Percentiles rank a stretch among this genome's conserved stretches.
These are phyloP conservation scores for Netelia inedita DNA, from an alignment of 2,888 invertebrate genomes.

Conservation along the genomic window DNA sequence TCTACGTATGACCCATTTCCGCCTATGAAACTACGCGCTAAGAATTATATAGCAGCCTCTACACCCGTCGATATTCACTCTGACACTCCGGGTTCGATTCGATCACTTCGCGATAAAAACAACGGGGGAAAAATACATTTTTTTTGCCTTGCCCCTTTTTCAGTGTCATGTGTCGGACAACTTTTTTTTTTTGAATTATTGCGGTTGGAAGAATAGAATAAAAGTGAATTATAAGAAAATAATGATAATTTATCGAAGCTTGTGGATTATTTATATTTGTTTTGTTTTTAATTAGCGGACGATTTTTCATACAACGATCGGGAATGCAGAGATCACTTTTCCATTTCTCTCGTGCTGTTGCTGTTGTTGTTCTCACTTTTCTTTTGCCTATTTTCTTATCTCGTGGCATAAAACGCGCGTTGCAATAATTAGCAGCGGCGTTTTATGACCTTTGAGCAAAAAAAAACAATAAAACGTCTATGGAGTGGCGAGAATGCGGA, in stretches of 20 bases:
- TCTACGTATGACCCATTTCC: slow-evolving; percentile 66
- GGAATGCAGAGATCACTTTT: too few relatives aligned
- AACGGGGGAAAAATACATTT: not conserved
- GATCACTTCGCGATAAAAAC: not conserved
- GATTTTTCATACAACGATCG: too few relatives aligned
- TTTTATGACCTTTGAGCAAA: slow-evolving; percentile 18
- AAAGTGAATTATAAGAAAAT: too few relatives aligned
- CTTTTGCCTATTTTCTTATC: not conserved
- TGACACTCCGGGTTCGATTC: not conserved
- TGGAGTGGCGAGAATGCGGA: not conserved
- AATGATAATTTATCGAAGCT: too few relatives aligned
- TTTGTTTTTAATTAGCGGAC: too few relatives aligned
- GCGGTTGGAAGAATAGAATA: too few relatives aligned
- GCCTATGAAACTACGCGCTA: slow-evolving; percentile 63
- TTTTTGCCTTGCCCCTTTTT: not conserved
- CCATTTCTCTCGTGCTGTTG: too few relatives aligned
- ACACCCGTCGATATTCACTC: slow-evolving; percentile 6
- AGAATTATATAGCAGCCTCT: slow-evolving; percentile 54
- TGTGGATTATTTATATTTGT: too few relatives aligned
- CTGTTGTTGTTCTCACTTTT: too few relatives aligned
- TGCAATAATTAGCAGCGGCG: not conserved
- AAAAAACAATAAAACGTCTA: not conserved
- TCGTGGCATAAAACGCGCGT: not conserved
- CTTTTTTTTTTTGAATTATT: too few relatives aligned
- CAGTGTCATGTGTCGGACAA: too few relatives aligned